Conservation (phyloP, 2,113 vertebrate species). For the Aplodontia rufa region DNA sequence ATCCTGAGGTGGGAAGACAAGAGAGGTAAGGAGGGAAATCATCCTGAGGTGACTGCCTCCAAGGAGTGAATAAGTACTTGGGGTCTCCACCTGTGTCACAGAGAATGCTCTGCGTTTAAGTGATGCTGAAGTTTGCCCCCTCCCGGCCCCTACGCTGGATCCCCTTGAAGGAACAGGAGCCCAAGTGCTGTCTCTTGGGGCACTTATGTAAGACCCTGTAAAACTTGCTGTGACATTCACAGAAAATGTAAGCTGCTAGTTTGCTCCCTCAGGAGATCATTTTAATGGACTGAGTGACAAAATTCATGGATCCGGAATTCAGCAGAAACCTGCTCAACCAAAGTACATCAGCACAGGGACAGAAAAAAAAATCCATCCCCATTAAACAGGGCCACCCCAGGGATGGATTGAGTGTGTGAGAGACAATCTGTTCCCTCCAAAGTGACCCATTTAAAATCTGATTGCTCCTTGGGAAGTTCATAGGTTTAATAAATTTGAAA, state of each 20-base stretch:
- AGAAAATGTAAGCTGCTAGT: slow-evolving; percentile 73
- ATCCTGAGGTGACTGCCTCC: slow-evolving; percentile 19
- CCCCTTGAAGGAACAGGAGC: not conserved
- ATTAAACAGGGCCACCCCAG: slow-evolving; percentile 64
- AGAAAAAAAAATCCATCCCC: not conserved
- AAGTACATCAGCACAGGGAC: not conserved
- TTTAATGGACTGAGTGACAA: slow-evolving; percentile 76
- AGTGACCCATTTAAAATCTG: slow-evolving; percentile 68
- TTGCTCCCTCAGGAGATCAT: slow-evolving; percentile 51
- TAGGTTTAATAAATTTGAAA: slow-evolving; percentile 59
- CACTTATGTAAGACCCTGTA: slow-evolving; percentile 79
- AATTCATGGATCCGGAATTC: slow-evolving; percentile 18
- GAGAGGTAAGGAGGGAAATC: not conserved
- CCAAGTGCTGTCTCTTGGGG: slow-evolving; percentile 61
- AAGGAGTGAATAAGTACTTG: not conserved
- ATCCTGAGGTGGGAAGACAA: slow-evolving; percentile 13
- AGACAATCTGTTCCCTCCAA: slow-evolving; percentile 70
- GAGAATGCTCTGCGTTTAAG: not conserved
- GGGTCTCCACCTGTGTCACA: not conserved
- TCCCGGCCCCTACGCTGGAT: not conserved
- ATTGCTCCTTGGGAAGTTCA: slow-evolving; percentile 10
- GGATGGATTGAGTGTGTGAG: not conserved
- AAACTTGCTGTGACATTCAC: slow-evolving; percentile 83
- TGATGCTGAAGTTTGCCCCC: not conserved
- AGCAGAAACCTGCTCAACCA: slow-evolving; percentile 61